phyloP scores from a whole-genome alignment of 2,797 vertebrate species.

The Neosilurus hyrtlii region DNA sequence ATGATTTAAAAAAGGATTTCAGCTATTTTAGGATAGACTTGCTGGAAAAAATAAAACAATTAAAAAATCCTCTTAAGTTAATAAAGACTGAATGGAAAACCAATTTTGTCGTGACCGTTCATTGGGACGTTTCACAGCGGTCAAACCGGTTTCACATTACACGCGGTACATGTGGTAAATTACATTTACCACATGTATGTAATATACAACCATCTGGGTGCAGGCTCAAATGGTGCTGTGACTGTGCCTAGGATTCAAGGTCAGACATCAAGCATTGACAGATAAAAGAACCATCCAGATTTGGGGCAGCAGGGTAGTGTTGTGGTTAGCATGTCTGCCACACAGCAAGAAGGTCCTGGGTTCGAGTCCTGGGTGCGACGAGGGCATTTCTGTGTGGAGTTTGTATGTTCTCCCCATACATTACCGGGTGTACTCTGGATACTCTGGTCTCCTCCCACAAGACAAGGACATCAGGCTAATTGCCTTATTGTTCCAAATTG shows the following conservation, averaged over 20 bases:
- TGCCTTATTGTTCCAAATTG: no score
- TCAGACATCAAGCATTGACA: constrained; percentile 1
- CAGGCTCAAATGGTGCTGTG: background rate
- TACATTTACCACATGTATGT: constrained; percentile 25
- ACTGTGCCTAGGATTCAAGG: constrained; percentile 3
- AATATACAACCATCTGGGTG: background rate
- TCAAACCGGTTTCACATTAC: constrained; percentile 16
- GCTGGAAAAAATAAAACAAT: background rate
- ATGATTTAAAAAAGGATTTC: background rate
- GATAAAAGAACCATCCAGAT: constrained; percentile 3
- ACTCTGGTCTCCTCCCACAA: no score
- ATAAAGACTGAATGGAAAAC: constrained; percentile 31
- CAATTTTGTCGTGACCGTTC: background rate
- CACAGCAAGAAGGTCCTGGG: no score
- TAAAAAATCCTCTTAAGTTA: background rate
- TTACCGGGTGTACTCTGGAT: no score
- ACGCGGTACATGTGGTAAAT: constrained; percentile 11
- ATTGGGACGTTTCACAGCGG: constrained; percentile 22
- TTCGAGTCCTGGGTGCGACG: no score
- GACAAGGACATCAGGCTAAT: no score
- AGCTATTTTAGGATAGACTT: constrained; percentile 21
- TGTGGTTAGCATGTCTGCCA: no score
- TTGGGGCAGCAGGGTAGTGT: no score
- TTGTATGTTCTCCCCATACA: no score
- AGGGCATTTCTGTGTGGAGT: no score